These are phyloP conservation scores for Cyprinodon brontotheroides DNA, from an alignment of 2,113 vertebrate genomes.

Conservation along the genomic window DNA sequence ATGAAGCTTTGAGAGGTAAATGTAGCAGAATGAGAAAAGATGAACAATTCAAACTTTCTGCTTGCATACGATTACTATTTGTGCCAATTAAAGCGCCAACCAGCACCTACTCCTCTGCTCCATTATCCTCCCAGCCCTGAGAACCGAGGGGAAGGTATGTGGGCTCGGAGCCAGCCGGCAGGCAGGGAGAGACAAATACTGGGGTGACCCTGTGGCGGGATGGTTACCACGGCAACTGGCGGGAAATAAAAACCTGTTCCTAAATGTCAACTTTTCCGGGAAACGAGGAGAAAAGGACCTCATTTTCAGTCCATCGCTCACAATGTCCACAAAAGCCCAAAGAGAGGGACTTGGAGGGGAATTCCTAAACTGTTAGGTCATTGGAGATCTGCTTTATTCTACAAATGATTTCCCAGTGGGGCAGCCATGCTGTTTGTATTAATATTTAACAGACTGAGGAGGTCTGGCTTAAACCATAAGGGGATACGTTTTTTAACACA, in stretches of 20 bases:
- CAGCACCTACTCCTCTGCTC: background rate
- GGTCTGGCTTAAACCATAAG: background rate
- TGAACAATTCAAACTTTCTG: background rate
- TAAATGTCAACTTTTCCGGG: slow-evolving; percentile 22
- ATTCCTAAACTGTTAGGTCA: slow-evolving; percentile 13
- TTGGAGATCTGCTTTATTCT: background rate
- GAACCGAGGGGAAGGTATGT: slow-evolving; percentile 12
- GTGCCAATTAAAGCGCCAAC: background rate
- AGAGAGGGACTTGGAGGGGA: background rate
- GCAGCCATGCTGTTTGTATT: no score
- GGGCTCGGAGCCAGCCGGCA: slow-evolving; percentile 4
- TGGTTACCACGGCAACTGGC: slow-evolving; percentile 1
- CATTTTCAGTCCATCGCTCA: background rate
- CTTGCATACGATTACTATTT: background rate
- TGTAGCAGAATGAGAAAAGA: background rate
- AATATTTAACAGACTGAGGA: background rate
- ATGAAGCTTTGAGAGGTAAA: background rate
- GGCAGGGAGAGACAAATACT: background rate
- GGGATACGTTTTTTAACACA: no score
- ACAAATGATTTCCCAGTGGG: background rate
- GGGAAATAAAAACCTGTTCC: background rate
- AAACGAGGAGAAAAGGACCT: slow-evolving; percentile 4
- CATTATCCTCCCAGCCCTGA: slow-evolving; percentile 12
- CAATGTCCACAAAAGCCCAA: background rate
- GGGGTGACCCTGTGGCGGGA: background rate